Percentiles rank a stretch among this genome's conserved stretches.
Conservation (phyloP, 2,113 vertebrate species). For the Pseudorhombus dupliciocellatus region DNA sequence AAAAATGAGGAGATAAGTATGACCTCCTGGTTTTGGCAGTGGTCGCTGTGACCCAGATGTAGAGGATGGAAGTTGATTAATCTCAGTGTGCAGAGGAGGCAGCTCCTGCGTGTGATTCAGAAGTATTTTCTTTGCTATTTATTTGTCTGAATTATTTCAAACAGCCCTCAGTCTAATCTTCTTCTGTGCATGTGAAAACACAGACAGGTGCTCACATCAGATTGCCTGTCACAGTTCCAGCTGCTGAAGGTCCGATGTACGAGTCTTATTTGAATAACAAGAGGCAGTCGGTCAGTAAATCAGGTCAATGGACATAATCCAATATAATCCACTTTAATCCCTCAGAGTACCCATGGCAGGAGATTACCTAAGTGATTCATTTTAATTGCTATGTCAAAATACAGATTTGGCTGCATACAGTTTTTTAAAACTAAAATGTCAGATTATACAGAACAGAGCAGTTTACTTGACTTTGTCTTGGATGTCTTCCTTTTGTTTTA, state of each 20-base stretch:
- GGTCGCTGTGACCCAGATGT: conserved; percentile 52
- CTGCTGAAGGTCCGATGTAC: conserved; percentile 58
- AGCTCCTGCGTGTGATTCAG: conserved; percentile 20
- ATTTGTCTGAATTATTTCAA: neutral
- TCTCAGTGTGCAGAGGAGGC: conserved; percentile 11
- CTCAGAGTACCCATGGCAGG: conserved; percentile 50
- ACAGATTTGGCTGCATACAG: conserved; percentile 51
- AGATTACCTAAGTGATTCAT: conserved; percentile 68
- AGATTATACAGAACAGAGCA: neutral
- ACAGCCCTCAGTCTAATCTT: conserved; percentile 1
- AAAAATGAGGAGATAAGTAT: conserved; percentile 25
- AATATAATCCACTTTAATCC: conserved; percentile 77
- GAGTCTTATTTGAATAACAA: conserved; percentile 60
- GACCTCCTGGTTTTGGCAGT: conserved; percentile 39
- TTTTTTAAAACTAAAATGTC: conserved; percentile 36
- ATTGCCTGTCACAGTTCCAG: conserved; percentile 18
- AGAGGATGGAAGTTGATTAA: conserved; percentile 51
- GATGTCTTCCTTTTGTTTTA: neutral
- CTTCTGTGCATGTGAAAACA: neutral
- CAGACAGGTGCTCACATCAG: conserved; percentile 15
- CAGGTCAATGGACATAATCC: conserved; percentile 77
- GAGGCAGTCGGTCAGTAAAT: conserved; percentile 68
- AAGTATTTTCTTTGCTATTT: neutral
- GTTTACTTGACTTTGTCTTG: neutral
- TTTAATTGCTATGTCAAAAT: conserved; percentile 74